phyloP scores from a whole-genome alignment of 2,113 vertebrate species.

The Tympanuchus pallidicinctus region DNA sequence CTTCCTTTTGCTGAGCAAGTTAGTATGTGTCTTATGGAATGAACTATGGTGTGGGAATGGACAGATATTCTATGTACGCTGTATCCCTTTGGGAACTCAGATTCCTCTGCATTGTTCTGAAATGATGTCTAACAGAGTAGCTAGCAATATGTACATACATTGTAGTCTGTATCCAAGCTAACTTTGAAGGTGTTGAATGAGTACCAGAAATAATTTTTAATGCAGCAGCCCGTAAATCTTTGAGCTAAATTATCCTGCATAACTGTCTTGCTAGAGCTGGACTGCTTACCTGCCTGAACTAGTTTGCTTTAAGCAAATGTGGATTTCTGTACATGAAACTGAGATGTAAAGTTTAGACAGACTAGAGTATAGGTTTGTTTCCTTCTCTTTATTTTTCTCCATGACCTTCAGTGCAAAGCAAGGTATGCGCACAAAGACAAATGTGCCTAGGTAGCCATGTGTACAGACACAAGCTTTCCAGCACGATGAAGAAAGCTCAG shows the following conservation, averaged over 20 bases:
- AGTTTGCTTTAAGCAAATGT: background rate
- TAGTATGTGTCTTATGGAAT: background rate
- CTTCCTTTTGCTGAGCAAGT: background rate
- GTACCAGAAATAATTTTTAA: background rate
- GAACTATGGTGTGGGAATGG: background rate
- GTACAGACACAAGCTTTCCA: background rate
- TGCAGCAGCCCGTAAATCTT: background rate
- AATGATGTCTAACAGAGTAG: background rate
- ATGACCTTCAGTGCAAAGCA: background rate
- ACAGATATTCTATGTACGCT: background rate
- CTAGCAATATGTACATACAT: background rate
- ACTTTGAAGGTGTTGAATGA: background rate
- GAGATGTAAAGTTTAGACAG: background rate
- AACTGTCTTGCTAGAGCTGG: accelerated
- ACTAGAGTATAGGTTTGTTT: background rate
- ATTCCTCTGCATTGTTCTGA: background rate
- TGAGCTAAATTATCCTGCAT: background rate
- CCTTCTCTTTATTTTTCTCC: background rate
- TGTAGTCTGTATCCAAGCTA: background rate
- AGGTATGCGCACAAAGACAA: background rate
- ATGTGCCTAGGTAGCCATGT: background rate
- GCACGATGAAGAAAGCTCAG: background rate
- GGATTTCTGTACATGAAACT: background rate
- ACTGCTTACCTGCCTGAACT: background rate
- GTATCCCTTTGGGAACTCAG: background rate